Base-by-base conservation (phyloP, 2,888 invertebrate species). In the Pasiphila rectangulata region DNA sequence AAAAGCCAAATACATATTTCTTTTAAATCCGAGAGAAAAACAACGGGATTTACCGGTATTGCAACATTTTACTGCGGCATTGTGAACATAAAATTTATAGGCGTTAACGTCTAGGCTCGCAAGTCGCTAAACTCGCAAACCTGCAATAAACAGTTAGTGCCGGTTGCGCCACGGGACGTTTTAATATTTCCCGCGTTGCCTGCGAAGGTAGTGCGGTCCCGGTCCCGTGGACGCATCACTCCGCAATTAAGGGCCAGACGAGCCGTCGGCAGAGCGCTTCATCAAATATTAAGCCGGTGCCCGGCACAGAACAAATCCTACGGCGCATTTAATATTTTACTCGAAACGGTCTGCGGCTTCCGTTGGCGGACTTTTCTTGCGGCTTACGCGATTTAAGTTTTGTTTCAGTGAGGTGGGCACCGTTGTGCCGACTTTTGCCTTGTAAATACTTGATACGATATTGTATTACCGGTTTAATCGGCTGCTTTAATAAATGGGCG, bases 11-110 rank as follows among this genome's bases (percentile, higher is more conserved):
- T 66, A 72, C 72, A 72, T 72, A 70, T 76, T 63, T 67, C 66
- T 68, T 71, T 56, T 64, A 74, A 74, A 77, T 73, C 67, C 65
- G 57, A 70, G 50, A 69, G 70, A 75, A 77, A 78, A 78, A 74
- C 75, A 78, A 75, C 67, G 63, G 71, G 73, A 75, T 81, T 81
- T 76, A 71, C 72, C 77, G 73, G 78, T 80, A 83, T 79, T 78
- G 80, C 79, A 81, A 80, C 79, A 75, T 81, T 85, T 83, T 83
- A 84, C 74, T 73, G 73, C 72, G 64, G 71, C 71, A 74, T 79
- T 82, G 79, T 76, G 75, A 80, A 75, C 75, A 76, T 83, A 79
- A 83, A 85, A 77, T 83, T 83, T 83, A 85, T 83, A 77, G 79
- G 70, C 78, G 75, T 77, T 83, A 82, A 82, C 80, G 77, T 80